phyloP scores from a whole-genome alignment of 64 coral and sea anemone species.

The Astreopora myriophthalma region DNA sequence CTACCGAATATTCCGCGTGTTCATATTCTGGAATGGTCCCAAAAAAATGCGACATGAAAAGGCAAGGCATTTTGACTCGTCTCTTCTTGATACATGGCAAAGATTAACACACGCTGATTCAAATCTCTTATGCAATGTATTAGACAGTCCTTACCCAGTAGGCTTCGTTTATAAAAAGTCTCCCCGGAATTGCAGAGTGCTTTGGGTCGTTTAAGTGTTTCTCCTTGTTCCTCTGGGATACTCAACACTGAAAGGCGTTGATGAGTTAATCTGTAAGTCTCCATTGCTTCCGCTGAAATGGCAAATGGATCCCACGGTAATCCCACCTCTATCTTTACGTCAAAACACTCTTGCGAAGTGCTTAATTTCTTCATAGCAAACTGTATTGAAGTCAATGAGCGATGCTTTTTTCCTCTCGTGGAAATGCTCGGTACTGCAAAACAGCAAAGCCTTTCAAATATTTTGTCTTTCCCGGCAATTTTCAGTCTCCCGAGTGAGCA shows the following conservation, averaged over 20 bases:
- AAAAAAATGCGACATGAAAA: no score
- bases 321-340: conserved; percentile 8
- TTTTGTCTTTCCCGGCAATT: no score
- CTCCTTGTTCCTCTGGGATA: not conserved
- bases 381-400: not conserved
- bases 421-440: conserved; percentile 15
- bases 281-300: not conserved
- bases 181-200: not conserved
- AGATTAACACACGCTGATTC: no score
- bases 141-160: not conserved
- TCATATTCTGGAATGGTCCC: no score
- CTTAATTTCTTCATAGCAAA: not conserved
- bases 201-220: not conserved
- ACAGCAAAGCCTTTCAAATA: not conserved
- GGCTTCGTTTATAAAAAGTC: not conserved
- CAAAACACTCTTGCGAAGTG: not conserved
- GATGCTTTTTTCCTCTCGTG: not conserved
- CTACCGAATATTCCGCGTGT: no score
- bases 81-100: no score
- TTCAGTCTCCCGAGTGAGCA: no score
- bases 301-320: conserved; percentile 24
- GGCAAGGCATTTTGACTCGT: no score
- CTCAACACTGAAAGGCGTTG: not conserved
- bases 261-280: not conserved
- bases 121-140: not conserved